Base-by-base conservation (phyloP, 2,888 invertebrate genomes). In the Criorhina ranunculi region DNA sequence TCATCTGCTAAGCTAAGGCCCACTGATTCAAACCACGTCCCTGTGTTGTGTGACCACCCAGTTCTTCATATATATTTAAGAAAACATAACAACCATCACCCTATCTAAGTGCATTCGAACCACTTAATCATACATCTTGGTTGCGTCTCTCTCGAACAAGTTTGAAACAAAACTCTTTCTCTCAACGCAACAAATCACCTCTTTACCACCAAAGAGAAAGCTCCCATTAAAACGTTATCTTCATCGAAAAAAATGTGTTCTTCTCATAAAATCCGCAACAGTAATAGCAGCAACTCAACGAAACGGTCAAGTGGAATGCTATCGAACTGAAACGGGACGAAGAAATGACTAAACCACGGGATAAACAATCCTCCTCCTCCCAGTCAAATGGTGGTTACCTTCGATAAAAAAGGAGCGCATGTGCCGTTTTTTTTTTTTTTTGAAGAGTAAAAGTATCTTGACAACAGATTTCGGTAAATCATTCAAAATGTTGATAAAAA, bases 281-380 rank as follows among this genome's bases (percentile, higher is more conserved):
- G 12, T 4, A 31, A 4, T 35, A 35, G n/a, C 35, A 66, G 29
- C 8, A 67, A 67, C 67, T 67, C 42, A 42, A 55, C 67, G 67
- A 67, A 67, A 31, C 11, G 53, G 67, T 67, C 67, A 67, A 40
- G 67, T 67, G 67, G 67, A 53, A 67, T 33, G 3, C n/a, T 17
- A 29, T 6, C 19, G 37, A 37, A 64, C 8, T 51, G 49, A 12
- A 64, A 64, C 64, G 33, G 49, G n/a, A 7, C 15, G 40, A 8
- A 9, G 31, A 17, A 31, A 4, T 3, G 2, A 31, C 12, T 2
- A 6, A n/a, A 5, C 40, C 62, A 9, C 46, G 11, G n/a, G 33
- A 46, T 62, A 46, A 46, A 62, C 37, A 64, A 64, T 49, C 49
- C 35, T 35, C 35, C 33, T 44, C 17, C 46, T 31, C 31, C 31